These are phyloP conservation scores for Alectoris magna DNA, from an alignment of 2,797 vertebrate species.

Conservation along the genomic window DNA sequence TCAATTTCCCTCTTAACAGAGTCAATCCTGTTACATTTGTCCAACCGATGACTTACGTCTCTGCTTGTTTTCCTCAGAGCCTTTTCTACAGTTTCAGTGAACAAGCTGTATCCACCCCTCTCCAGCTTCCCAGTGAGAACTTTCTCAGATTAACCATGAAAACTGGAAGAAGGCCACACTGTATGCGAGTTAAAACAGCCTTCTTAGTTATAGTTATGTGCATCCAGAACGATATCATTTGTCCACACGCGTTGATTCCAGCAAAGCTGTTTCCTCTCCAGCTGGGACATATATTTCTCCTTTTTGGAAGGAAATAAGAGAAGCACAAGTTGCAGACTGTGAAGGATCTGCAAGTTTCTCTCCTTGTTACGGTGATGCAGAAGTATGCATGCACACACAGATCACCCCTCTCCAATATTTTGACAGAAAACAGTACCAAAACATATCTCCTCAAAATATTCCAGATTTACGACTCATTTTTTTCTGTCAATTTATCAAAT, in stretches of 20 bases:
- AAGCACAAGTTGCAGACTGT: neutral
- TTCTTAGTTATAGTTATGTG: neutral
- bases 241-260: neutral
- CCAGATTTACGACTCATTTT: neutral
- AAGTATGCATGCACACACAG: neutral
- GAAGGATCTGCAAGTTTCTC: fast-evolving
- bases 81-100: neutral
- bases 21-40: neutral
- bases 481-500: neutral
- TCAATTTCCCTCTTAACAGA: neutral
- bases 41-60: neutral
- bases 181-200: neutral
- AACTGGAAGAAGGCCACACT: neutral
- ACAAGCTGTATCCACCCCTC: neutral
- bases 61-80: neutral
- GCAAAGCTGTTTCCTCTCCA: neutral
- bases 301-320: neutral
- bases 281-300: neutral
- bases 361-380: fast-evolving
- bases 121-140: neutral
- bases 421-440: neutral
- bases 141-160: neutral
- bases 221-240: neutral
- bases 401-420: neutral
- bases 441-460: neutral